Percentiles rank a stretch among this genome's conserved stretches.
Evolutionary conservation across 1,140 invertebrate species (phyloP).

Genomic region (Sitodiplosis mosellana): DNA sequence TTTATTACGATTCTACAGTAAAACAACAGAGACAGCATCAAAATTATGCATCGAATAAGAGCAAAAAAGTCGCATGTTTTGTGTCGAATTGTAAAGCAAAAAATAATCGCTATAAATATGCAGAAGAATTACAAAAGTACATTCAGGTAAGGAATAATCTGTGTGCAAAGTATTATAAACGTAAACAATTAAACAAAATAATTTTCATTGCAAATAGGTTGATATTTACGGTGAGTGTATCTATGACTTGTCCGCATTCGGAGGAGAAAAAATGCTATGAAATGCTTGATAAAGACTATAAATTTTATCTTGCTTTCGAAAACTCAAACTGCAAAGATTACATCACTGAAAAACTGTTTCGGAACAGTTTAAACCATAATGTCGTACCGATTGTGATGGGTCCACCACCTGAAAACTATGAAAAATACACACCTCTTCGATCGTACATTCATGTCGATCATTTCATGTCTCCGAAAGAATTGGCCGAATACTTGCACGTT

Average conservation of each 20-base stretch:
- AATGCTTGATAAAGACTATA: constrained; percentile 30
- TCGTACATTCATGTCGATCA: constrained; percentile 41
- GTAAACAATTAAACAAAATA: too few species aligned
- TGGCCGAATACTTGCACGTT: constrained; percentile 30
- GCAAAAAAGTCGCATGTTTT: constrained; percentile 36
- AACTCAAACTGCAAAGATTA: constrained; percentile 36
- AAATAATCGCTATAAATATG: constrained; percentile 34
- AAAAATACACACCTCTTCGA: constrained; percentile 28
- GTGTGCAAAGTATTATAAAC: too few species aligned
- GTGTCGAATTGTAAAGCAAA: constrained; percentile 39
- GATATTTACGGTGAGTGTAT: too few species aligned
- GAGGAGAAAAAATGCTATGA: constrained; percentile 18
- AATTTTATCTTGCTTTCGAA: constrained; percentile 44
- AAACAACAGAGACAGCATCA: constrained; percentile 15
- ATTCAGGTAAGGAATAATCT: too few species aligned
- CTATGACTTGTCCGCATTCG: constrained; percentile 22
- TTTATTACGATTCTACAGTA: constrained; percentile 15
- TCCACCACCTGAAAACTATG: constrained; percentile 34
- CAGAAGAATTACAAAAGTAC: constrained; percentile 30
- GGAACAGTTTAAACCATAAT: constrained; percentile 16
- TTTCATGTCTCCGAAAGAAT: constrained; percentile 26
- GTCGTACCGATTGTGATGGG: constrained; percentile 38
- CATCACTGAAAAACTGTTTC: constrained; percentile 40
- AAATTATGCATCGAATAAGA: constrained; percentile 14
- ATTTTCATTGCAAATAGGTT: too few species aligned